Evolutionary conservation across 1,140 invertebrate species (phyloP).

Genomic region (Bactericera cockerelli): DNA sequence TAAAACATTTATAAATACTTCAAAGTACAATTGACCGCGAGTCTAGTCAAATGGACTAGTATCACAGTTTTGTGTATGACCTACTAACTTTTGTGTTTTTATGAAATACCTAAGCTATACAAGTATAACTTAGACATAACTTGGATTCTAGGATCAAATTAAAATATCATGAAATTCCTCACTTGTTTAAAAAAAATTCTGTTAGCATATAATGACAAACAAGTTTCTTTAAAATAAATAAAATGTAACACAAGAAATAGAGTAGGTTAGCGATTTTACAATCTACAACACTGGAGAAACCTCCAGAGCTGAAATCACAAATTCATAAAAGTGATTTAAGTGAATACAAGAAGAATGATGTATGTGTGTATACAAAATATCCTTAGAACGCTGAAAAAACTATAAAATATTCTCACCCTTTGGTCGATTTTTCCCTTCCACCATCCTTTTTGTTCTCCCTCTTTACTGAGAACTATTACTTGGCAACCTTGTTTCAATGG

Average conservation of each 20-base stretch:
- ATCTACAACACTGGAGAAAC: too few relatives aligned
- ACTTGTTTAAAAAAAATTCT: too few relatives aligned
- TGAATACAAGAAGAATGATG: too few relatives aligned
- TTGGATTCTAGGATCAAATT: neutral
- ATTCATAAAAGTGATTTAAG: too few relatives aligned
- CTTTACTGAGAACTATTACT: conserved; percentile 58
- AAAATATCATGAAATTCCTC: too few relatives aligned
- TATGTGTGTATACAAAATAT: too few relatives aligned
- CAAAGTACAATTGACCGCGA: neutral
- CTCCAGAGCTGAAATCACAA: too few relatives aligned
- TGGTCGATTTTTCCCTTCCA: conserved; percentile 59
- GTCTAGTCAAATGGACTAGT: neutral
- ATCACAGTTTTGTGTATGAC: neutral
- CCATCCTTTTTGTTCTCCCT: conserved; percentile 63
- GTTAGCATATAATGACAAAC: too few relatives aligned
- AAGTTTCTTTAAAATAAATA: too few relatives aligned
- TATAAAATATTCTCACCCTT: conserved; percentile 29
- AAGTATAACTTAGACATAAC: neutral
- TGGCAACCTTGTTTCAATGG: conserved; percentile 58
- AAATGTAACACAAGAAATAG: too few relatives aligned
- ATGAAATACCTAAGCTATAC: neutral
- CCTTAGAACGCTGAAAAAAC: too few relatives aligned
- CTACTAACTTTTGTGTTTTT: neutral
- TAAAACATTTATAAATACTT: neutral
- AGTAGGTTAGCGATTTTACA: too few relatives aligned